phyloP scores from a whole-genome alignment of 2,888 invertebrate genomes.

The Euzophera pinguis region DNA sequence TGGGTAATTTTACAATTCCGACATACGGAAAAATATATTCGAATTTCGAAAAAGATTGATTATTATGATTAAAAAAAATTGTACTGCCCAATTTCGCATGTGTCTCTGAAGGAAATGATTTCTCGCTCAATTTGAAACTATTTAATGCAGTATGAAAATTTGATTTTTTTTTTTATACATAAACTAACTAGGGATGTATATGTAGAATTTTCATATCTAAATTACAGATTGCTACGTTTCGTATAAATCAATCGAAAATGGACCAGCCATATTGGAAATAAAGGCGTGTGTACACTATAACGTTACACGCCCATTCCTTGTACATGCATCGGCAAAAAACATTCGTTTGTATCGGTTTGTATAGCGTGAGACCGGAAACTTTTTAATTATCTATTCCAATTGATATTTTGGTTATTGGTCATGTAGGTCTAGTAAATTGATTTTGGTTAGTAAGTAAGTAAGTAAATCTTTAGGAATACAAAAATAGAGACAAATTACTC shows the following conservation, averaged over 20 bases:
- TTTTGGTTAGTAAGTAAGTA: background rate
- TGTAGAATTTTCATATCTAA: too few relatives aligned
- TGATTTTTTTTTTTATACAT: too few relatives aligned
- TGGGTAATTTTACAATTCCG: constrained; percentile 44
- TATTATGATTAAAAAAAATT: background rate
- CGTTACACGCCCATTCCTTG: constrained; percentile 12
- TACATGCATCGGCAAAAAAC: constrained; percentile 8
- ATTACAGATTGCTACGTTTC: too few relatives aligned
- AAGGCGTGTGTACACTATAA: background rate
- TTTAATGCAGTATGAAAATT: too few relatives aligned
- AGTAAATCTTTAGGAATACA: background rate
- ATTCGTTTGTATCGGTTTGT: constrained; percentile 7
- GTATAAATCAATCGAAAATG: background rate
- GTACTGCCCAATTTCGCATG: background rate
- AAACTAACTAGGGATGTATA: too few relatives aligned
- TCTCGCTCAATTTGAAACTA: too few relatives aligned
- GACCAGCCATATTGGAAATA: constrained; percentile 14
- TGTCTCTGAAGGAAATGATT: background rate
- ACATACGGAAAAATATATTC: constrained; percentile 32
- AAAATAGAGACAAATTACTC: too few relatives aligned
- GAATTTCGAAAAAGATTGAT: background rate
- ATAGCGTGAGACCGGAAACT: constrained; percentile 29
- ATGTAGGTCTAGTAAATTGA: background rate
- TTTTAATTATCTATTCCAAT: constrained; percentile 29
- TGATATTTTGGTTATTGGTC: constrained; percentile 25